Evolutionary conservation across 1,140 invertebrate genomes (phyloP), one percentile per base, ranked within the genome.

Genomic region (Episyrphus balteatus): DNA sequence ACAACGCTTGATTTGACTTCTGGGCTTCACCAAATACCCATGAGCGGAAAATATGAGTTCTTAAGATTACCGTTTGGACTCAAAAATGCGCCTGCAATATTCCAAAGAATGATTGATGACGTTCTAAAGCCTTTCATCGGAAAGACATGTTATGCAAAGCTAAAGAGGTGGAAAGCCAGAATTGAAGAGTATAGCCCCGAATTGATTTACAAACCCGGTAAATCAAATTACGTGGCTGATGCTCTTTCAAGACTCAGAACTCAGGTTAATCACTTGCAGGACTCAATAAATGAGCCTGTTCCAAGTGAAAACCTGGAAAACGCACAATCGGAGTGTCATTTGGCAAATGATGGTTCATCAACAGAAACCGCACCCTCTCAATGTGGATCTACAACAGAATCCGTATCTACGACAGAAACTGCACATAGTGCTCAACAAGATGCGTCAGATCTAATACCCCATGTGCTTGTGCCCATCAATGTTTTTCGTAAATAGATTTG

Each of bases 11-110:
- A 76, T 58, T 48, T 73, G 9, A 55, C 54, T 1, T 57, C 53
- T 19, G 74, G 73, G 6, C 76, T 70, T 51, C 71, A 70, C 52
- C 74, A 77, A 54, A 53, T 70, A 6, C 48, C 48, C 8, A 55
- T 70, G 10, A 50, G 55, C n/a, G 68, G 63, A 13, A 62, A 67
- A 44, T 72, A 61, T 47, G 53, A 70, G 49, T 71, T 57, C 48
- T 34, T 45, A 12, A 47, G 57, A 31, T 58, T 72, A 53, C 57
- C 57, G 8, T 70, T 70, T 47, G 68, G 62, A 12, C 32, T 71
- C 10, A 64, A 62, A 54, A 66, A 63, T 44, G 59, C 62, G 12
- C 61, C 60, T 2, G 50, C 57, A 1, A 68, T 62, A n/a, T 72
- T 74, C 52, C 64, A 73, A 58, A 43, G 65, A 39, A 50, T 62